Evolutionary conservation across 2,797 vertebrate genomes (phyloP).

Genomic region (Mormyrus hasselquistii): DNA sequence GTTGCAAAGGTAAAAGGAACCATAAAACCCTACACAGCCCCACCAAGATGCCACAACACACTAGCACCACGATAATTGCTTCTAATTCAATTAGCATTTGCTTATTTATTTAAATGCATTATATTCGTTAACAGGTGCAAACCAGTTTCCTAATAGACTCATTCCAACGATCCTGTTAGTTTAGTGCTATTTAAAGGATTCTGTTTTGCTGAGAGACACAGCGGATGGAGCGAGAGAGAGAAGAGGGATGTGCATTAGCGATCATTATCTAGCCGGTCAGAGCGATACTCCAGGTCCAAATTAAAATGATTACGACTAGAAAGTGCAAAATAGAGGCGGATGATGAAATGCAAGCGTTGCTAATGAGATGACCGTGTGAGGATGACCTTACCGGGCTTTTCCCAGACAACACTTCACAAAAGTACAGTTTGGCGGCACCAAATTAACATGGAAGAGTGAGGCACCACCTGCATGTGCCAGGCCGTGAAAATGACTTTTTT

Average conservation of each 20-base stretch:
- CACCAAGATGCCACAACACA: background rate
- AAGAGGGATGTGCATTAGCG: constrained; percentile 52
- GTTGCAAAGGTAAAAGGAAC: background rate
- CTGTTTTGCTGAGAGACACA: background rate
- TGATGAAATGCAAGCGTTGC: constrained; percentile 20
- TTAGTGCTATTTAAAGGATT: constrained; percentile 12
- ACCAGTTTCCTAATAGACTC: background rate
- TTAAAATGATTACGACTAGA: constrained; percentile 49
- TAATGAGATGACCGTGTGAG: constrained; percentile 20
- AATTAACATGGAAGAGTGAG: constrained; percentile 15
- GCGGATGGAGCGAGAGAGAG: background rate
- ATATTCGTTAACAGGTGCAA: background rate
- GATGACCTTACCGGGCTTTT: constrained; percentile 6
- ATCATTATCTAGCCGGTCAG: constrained; percentile 48
- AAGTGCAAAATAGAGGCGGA: background rate
- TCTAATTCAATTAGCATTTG: background rate
- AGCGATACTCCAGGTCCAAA: constrained; percentile 52
- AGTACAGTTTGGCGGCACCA: background rate
- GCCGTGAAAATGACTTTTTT: background rate
- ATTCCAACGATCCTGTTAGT: background rate
- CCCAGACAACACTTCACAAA: constrained; percentile 3
- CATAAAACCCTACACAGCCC: background rate
- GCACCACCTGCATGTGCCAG: too few species aligned
- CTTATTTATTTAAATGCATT: background rate
- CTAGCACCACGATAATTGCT: background rate